These are phyloP conservation scores for Trilocha varians DNA, from an alignment of 2,888 invertebrate genomes.

Conservation along the genomic window DNA sequence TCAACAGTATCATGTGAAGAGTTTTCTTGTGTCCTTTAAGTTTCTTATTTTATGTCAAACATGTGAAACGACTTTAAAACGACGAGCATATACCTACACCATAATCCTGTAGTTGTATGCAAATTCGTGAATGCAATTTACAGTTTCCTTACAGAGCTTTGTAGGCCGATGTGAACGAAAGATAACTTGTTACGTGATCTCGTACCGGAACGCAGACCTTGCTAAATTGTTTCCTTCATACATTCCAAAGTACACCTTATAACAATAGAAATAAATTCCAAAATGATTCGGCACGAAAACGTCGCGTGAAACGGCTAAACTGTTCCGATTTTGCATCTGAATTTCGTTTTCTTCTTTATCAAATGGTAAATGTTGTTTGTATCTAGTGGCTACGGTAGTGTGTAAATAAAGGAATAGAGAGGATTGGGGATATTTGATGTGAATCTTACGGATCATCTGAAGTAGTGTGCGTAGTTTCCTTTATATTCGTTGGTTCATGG, in stretches of 20 bases:
- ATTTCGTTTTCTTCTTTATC: slow-evolving; percentile 13
- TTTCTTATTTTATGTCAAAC: no score
- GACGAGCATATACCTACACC: background rate
- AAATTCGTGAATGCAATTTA: slow-evolving; percentile 8
- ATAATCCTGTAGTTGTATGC: slow-evolving; percentile 5
- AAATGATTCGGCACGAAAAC: background rate
- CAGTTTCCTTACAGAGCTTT: slow-evolving; percentile 13
- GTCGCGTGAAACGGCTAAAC: slow-evolving; percentile 24
- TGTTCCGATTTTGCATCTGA: slow-evolving; percentile 24
- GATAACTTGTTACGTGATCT: slow-evolving; percentile 21
- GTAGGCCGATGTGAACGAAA: slow-evolving; percentile 14
- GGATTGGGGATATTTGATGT: no score
- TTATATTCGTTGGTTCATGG: no score
- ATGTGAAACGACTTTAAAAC: slow-evolving; percentile 2
- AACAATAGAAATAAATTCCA: background rate
- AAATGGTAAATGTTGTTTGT: slow-evolving; percentile 5
- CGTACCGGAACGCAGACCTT: slow-evolving; percentile 12
- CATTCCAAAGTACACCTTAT: slow-evolving; percentile 7
- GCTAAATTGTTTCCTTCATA: slow-evolving; percentile 10
- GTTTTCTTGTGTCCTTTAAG: no score
- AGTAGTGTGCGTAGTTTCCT: no score
- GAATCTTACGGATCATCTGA: no score
- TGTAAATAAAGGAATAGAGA: no score
- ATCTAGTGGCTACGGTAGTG: no score
- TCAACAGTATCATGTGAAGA: no score